Evolutionary conservation across 1,140 invertebrate genomes (phyloP).

Genomic region (Tetramorium parvispinum): DNA sequence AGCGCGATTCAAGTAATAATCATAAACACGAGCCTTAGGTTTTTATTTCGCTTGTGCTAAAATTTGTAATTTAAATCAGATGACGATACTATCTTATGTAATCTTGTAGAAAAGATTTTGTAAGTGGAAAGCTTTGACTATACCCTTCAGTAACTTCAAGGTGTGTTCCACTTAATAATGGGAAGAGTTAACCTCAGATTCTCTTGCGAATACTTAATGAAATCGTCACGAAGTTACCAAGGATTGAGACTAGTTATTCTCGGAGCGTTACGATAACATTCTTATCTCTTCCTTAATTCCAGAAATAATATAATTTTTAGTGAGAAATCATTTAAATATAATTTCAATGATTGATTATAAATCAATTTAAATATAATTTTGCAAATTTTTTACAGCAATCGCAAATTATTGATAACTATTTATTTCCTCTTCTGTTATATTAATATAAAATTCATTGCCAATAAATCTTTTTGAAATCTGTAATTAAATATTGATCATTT

Average conservation of each 20-base stretch:
- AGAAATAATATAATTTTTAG: conserved; percentile 25
- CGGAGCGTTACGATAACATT: background rate
- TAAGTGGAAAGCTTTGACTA: background rate
- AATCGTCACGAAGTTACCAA: conserved; percentile 32
- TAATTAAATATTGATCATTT: conserved; percentile 11
- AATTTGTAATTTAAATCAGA: conserved; percentile 31
- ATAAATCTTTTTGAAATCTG: background rate
- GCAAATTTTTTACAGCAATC: background rate
- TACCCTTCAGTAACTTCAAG: background rate
- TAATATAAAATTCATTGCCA: background rate
- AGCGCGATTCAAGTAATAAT: background rate
- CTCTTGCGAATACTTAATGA: conserved; percentile 49
- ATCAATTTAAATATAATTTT: background rate
- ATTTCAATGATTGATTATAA: too few relatives aligned
- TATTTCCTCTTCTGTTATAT: background rate
- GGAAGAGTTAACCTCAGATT: conserved; percentile 36
- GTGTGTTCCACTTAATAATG: conserved; percentile 43
- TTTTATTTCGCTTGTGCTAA: conserved; percentile 5
- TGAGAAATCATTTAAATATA: background rate
- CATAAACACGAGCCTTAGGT: background rate
- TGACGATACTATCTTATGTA: background rate
- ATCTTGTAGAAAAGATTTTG: conserved; percentile 26
- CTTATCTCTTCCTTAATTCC: background rate
- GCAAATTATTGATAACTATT: conserved; percentile 1
- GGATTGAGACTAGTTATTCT: conserved; percentile 37